A percentile compares a stretch with the other conserved stretches of the same genome.
phyloP scores from a whole-genome alignment of 2,113 vertebrate species.

The Phodopus roborovskii region DNA sequence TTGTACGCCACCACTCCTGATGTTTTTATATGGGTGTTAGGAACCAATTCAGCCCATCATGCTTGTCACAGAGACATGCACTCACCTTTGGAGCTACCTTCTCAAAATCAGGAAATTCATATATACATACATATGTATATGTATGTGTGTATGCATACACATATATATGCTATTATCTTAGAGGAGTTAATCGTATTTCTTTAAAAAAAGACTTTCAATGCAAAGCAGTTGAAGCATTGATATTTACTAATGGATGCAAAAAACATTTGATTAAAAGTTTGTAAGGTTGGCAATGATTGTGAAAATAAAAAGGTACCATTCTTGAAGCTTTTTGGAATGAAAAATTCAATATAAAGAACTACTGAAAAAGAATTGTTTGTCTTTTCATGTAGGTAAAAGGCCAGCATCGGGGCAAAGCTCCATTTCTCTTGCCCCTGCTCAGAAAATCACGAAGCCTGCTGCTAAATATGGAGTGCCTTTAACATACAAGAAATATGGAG shows the following conservation, averaged over 20 bases:
- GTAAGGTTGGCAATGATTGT: background rate
- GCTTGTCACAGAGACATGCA: background rate
- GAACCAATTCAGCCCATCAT: background rate
- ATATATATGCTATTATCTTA: background rate
- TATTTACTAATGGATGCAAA: background rate
- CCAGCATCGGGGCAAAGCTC: slow-evolving; percentile 87
- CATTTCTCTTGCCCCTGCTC: slow-evolving; percentile 86
- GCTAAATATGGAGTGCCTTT: slow-evolving; percentile 99
- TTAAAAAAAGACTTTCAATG: background rate
- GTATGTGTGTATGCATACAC: too few species aligned
- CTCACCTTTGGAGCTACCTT: background rate
- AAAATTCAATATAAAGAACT: slow-evolving; percentile 52
- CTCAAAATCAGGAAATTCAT: background rate
- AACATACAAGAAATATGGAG: slow-evolving; percentile 88
- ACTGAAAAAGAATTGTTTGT: slow-evolving; percentile 30
- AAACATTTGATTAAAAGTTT: slow-evolving; percentile 22
- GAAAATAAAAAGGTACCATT: slow-evolving; percentile 32
- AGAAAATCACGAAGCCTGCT: slow-evolving; percentile 97
- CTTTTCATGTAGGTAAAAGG: slow-evolving; percentile 88
- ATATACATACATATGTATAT: too few species aligned
- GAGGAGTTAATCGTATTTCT: background rate
- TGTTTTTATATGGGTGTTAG: background rate
- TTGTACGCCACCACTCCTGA: background rate
- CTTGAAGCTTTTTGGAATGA: slow-evolving; percentile 58
- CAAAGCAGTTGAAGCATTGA: slow-evolving; percentile 22